Conservation (phyloP, 2,797 vertebrate genomes). For the Galaxias olidus region DNA sequence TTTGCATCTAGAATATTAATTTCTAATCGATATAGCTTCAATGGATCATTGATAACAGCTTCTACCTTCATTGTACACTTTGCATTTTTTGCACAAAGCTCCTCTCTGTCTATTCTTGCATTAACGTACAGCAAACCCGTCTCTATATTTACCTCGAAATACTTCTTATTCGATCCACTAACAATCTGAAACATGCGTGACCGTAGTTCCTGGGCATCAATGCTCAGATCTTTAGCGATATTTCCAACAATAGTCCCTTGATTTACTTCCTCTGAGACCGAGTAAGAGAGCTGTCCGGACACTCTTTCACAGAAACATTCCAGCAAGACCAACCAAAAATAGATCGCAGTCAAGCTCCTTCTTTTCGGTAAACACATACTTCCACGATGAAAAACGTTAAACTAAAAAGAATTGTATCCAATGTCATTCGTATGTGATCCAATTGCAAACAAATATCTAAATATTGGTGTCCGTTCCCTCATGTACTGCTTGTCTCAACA, state of each 20-base stretch:
- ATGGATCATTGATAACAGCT: constrained; percentile 48
- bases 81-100: constrained; percentile 27
- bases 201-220: constrained; percentile 60
- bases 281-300: constrained; percentile 56
- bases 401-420: not conserved
- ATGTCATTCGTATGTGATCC: not conserved
- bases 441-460: not conserved
- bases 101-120: constrained; percentile 61
- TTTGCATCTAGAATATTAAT: constrained; percentile 41
- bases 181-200: constrained; percentile 52
- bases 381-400: not conserved
- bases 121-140: constrained; percentile 52
- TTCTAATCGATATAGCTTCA: constrained; percentile 55
- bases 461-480: not conserved
- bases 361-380: constrained; percentile 23
- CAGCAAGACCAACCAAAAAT: constrained; percentile 28
- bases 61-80: constrained; percentile 52
- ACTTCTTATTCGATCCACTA: constrained; percentile 47
- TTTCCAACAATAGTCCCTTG: constrained; percentile 69
- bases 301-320: constrained; percentile 13
- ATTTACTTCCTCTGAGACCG: constrained; percentile 68
- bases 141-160: constrained; percentile 61
- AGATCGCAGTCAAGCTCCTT: constrained; percentile 14
- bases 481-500: constrained; percentile 19
- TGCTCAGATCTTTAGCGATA: constrained; percentile 72